Evolutionary conservation across 2,888 invertebrate species (phyloP), one percentile per base, ranked within the genome.

Genomic region (Zeuzera pyrina): DNA sequence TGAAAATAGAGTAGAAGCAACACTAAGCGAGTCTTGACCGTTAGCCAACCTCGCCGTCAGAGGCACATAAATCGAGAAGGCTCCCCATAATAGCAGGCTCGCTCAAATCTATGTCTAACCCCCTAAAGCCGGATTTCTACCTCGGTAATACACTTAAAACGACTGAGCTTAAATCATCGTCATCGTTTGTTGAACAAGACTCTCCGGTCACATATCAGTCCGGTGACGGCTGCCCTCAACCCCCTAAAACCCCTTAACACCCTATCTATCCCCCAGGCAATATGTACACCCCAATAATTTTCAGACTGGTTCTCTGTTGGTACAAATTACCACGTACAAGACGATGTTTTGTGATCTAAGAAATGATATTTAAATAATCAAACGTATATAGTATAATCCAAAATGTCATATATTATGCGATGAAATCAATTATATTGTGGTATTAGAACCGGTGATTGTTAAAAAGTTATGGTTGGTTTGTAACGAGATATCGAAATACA

Each of bases 141-240:
- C 74, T 62, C 68, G 63, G 72, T 79, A 81, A 83, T 81, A 79
- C 81, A 83, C 79, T 83, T 83, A 83, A 81, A 83, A 79, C 79
- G 78, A 64, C 70, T 65, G 66, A 70, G 81, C 81, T 76, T 83
- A 83, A 81, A 83, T 81, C 81, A 83, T 83, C 81, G 81, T 83
- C 81, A 81, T 76, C 81, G 81, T 83, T 83, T 83, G 81, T 81
- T 83, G 81, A 81, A 79, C 81, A 83, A 81, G 81, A 81, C 78
- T 79, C 77, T 70, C 78, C 73, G 79, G 81, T 81, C 81, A 83
- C 81, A 81, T 81, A 81, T 81, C 81, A 81, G 72, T 50, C 53
- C 60, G 61, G 63, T 66, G 73, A 67, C 67, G 69, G 59, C 58
- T 29, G 35, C 33, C 21, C 38, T 31, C 47, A 49, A 42, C 49